These are phyloP conservation scores for Hirtodrosophila trivittata DNA, from an alignment of 2,888 invertebrate species.

Conservation along the genomic window DNA sequence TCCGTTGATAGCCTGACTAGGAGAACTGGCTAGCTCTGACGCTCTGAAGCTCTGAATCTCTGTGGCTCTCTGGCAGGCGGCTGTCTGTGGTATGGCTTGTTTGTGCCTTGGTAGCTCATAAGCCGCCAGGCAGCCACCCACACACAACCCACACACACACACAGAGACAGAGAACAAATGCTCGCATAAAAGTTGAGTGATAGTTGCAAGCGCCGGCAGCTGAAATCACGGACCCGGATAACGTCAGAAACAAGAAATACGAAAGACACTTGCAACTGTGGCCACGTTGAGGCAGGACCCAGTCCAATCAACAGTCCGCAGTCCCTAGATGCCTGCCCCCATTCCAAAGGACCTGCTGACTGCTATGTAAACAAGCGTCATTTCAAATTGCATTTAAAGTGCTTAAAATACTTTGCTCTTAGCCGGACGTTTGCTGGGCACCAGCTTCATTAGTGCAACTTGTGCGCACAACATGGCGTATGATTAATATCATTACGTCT, in stretches of 20 bases:
- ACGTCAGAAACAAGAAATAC: slow-evolving; percentile 38
- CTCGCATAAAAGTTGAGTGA: slow-evolving; percentile 73
- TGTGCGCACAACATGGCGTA: slow-evolving; percentile 62
- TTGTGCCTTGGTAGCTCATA: slow-evolving; percentile 29
- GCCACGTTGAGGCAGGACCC: slow-evolving; percentile 25
- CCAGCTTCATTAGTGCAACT: slow-evolving; percentile 56
- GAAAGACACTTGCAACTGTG: slow-evolving; percentile 38
- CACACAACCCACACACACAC: slow-evolving; percentile 4
- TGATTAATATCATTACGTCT: slow-evolving; percentile 63
- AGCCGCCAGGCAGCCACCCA: not conserved
- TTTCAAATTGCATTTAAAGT: slow-evolving; percentile 73
- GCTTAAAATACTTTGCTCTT: slow-evolving; percentile 51
- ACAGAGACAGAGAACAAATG: slow-evolving; percentile 44
- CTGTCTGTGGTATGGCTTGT: slow-evolving; percentile 38
- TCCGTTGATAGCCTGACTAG: slow-evolving; percentile 65
- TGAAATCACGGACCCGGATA: slow-evolving; percentile 48
- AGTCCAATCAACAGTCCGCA: not conserved
- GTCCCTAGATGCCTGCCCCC: not conserved
- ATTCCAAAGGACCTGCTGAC: slow-evolving; percentile 16
- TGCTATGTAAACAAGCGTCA: slow-evolving; percentile 66
- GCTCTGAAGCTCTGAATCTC: slow-evolving; percentile 9
- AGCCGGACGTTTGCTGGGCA: slow-evolving; percentile 8
- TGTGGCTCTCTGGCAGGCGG: slow-evolving; percentile 2
- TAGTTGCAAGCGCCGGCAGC: slow-evolving; percentile 57
- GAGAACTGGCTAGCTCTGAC: slow-evolving; percentile 37